Evolutionary conservation across 2,797 vertebrate genomes (phyloP).

Genomic region (Poecilia picta): DNA sequence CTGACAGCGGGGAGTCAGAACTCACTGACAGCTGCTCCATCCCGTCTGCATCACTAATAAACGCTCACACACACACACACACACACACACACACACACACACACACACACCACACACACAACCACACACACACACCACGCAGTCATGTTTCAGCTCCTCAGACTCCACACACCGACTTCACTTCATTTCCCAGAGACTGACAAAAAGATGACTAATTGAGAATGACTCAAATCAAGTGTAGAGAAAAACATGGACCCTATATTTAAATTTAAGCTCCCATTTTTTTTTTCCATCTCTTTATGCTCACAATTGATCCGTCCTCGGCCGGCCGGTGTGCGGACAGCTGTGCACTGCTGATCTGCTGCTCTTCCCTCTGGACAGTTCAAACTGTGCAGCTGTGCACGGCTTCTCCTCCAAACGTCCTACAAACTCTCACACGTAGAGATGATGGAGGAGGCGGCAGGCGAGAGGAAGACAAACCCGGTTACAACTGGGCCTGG

Average conservation of each 20-base stretch:
- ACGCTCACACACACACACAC: slow-evolving; percentile 3
- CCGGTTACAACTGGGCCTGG: slow-evolving; percentile 12
- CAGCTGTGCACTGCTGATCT: slow-evolving; percentile 67
- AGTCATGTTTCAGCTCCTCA: not conserved
- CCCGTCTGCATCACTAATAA: slow-evolving; percentile 62
- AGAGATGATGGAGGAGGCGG: slow-evolving; percentile 32
- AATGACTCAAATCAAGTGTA: not conserved
- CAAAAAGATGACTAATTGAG: not conserved
- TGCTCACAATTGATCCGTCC: slow-evolving; percentile 25
- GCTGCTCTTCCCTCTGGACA: slow-evolving; percentile 70
- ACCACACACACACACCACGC: not conserved
- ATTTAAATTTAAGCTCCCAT: not conserved
- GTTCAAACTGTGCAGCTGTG: slow-evolving; percentile 74
- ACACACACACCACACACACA: not conserved
- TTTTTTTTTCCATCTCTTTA: not conserved
- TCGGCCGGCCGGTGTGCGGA: slow-evolving; percentile 22
- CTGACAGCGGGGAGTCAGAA: slow-evolving; percentile 66
- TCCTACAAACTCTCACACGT: slow-evolving; percentile 54
- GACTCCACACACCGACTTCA: not conserved
- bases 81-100: not conserved
- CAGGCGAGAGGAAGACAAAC: slow-evolving; percentile 29
- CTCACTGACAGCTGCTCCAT: slow-evolving; percentile 65
- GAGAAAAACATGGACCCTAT: not conserved
- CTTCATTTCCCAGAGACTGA: not conserved
- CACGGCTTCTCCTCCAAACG: slow-evolving; percentile 72